phyloP scores from a whole-genome alignment of 2,888 invertebrate species.

The Pyrocoelia pectoralis region DNA sequence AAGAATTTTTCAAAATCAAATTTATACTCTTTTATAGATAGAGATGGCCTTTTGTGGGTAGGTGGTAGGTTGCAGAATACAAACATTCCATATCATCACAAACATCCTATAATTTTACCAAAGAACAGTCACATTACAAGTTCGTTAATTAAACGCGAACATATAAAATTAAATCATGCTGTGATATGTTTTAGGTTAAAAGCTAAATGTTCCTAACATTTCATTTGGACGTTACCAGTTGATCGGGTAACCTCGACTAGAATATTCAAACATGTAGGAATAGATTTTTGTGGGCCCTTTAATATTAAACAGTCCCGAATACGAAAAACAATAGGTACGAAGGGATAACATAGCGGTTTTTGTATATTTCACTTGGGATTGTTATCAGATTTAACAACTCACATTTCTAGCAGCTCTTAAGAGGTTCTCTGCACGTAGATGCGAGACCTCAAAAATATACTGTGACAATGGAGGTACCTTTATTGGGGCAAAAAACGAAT shows the following conservation, averaged over 20 bases:
- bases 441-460: constrained; percentile 40
- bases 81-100: constrained; percentile 10
- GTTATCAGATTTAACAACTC: constrained; percentile 45
- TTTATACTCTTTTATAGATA: constrained; percentile 20
- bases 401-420: constrained; percentile 47
- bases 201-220: neutral
- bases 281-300: constrained; percentile 37
- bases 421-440: constrained; percentile 48
- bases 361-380: constrained; percentile 50
- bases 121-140: constrained; percentile 13
- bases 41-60: constrained; percentile 16
- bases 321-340: constrained; percentile 22
- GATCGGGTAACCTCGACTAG: neutral
- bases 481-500: constrained; percentile 45
- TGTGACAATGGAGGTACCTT: constrained; percentile 51
- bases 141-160: constrained; percentile 15
- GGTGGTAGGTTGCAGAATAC: constrained; percentile 17
- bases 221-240: constrained; percentile 4
- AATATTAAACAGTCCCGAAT: constrained; percentile 18
- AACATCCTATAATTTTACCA: constrained; percentile 8
- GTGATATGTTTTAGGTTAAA: constrained; percentile 13
- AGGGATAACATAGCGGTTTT: constrained; percentile 43
- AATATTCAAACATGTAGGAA: constrained; percentile 23
- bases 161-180: constrained; percentile 17
- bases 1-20: no score